Evolutionary conservation across 2,113 vertebrate genomes (phyloP).

Genomic region (Salvelinus alpinus): DNA sequence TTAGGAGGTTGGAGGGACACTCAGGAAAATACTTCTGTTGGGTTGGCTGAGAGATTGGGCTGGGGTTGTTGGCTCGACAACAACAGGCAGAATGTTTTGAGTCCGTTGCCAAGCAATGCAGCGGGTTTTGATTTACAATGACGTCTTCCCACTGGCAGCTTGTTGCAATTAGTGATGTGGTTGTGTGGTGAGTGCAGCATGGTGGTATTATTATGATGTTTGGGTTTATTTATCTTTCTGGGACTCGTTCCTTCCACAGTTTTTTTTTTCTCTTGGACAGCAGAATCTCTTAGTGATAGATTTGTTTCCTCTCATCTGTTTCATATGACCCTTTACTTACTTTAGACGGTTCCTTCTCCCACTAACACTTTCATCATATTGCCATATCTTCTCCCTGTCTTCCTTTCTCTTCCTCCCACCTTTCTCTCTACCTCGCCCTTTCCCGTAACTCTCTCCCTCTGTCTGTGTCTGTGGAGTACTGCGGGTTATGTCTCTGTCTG

Average conservation of each 20-base stretch:
- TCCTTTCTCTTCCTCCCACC: constrained; percentile 4
- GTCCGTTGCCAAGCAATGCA: constrained; percentile 69
- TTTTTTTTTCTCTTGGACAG: constrained; percentile 10
- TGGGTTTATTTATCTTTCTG: constrained; percentile 48
- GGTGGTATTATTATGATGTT: constrained; percentile 19
- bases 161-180: constrained; percentile 70
- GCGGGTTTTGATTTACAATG: constrained; percentile 69
- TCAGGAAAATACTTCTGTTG: constrained; percentile 15
- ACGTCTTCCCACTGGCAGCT: constrained; percentile 69
- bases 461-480: neutral
- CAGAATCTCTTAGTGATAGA: constrained; percentile 30
- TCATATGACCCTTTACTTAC: constrained; percentile 33
- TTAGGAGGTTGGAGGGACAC: no score
- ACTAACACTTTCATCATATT: constrained; percentile 61
- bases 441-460: neutral
- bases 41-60: constrained; percentile 38
- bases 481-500: constrained; percentile 4
- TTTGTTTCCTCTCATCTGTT: constrained; percentile 45
- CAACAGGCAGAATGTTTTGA: constrained; percentile 64
- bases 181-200: constrained; percentile 33
- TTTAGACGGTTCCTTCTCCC: constrained; percentile 36
- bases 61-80: constrained; percentile 65
- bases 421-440: constrained; percentile 35
- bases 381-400: constrained; percentile 45
- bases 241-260: constrained; percentile 32